A percentile compares a stretch with the other conserved stretches of the same genome.
phyloP scores from a whole-genome alignment of 2,797 vertebrate species.

The Bufotes viridis region DNA sequence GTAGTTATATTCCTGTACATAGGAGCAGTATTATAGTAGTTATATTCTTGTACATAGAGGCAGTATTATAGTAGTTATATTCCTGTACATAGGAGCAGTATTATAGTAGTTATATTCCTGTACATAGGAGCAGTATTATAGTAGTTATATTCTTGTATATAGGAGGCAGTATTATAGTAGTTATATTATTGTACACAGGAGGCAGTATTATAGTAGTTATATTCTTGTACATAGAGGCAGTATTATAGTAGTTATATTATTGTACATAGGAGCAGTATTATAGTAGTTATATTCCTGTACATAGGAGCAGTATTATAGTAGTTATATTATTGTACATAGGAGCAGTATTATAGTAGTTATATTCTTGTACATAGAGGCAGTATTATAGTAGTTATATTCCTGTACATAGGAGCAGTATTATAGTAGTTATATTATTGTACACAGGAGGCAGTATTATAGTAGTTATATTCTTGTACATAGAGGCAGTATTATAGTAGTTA shows the following conservation, averaged over 20 bases:
- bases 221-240: not conserved
- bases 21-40: not conserved
- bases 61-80: conserved; percentile 7
- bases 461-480: not conserved
- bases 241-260: conserved; percentile 12
- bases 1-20: conserved; percentile 4
- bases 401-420: conserved; percentile 8
- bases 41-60: not conserved
- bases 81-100: not conserved
- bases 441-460: not conserved
- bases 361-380: conserved; percentile 3
- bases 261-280: conserved; percentile 9
- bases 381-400: conserved; percentile 18
- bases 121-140: not conserved
- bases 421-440: not conserved
- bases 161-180: not conserved
- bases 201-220: conserved; percentile 4
- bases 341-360: conserved; percentile 4
- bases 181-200: not conserved
- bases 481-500: conserved; percentile 7
- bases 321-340: conserved; percentile 1
- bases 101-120: not conserved
- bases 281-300: conserved; percentile 7
- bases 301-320: conserved; percentile 12
- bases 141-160: conserved; percentile 5